Evolutionary conservation across 2,113 vertebrate genomes (phyloP).

Genomic region (Scalopus aquaticus): DNA sequence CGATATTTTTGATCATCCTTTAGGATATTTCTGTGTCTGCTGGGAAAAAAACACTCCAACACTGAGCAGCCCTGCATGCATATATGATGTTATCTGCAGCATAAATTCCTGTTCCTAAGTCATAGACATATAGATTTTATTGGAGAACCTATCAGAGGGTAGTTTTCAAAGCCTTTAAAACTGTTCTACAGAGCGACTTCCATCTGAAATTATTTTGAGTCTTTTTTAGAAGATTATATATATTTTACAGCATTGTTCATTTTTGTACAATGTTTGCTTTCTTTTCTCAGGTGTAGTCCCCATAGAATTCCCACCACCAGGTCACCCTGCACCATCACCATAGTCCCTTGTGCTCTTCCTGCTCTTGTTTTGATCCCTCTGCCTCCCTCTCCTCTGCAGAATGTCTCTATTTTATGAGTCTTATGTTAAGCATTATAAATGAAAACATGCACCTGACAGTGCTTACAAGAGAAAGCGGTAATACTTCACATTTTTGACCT

Average conservation of each 20-base stretch:
- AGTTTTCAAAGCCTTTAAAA: not conserved
- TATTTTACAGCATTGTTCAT: too few species aligned
- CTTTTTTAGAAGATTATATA: too few species aligned
- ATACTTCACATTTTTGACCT: constrained; percentile 26
- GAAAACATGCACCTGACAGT: not conserved
- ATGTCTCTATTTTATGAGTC: not conserved
- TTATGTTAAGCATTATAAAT: not conserved
- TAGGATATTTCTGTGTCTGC: not conserved
- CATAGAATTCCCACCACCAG: too few species aligned
- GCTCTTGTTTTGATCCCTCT: too few species aligned
- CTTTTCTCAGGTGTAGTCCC: too few species aligned
- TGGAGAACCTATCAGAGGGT: not conserved
- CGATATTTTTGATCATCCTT: not conserved
- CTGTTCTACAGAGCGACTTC: not conserved
- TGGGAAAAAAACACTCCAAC: not conserved
- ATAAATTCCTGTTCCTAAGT: not conserved
- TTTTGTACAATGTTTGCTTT: too few species aligned
- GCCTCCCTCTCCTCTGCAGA: too few species aligned
- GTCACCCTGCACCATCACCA: too few species aligned
- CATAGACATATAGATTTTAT: not conserved
- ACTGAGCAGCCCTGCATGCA: not conserved
- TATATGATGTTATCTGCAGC: not conserved
- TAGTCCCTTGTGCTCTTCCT: too few species aligned
- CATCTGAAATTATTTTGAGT: not conserved
- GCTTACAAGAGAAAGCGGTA: not conserved